Evolutionary conservation across 2,888 invertebrate species (phyloP).

Genomic region (Sinelater perroti): DNA sequence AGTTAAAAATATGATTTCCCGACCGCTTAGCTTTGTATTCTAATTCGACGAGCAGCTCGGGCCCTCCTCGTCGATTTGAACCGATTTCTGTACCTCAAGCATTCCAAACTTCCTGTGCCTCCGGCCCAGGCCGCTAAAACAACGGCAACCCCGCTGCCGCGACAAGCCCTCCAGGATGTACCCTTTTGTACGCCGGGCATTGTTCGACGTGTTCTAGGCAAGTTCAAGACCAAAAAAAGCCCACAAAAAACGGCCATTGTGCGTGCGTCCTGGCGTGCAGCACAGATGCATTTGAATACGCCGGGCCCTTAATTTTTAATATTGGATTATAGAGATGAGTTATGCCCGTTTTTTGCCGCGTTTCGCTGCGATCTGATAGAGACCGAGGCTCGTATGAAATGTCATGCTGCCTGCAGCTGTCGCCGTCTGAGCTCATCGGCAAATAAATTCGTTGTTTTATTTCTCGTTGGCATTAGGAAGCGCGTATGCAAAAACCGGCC

Average conservation of each 20-base stretch:
- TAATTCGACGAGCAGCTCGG: too few species aligned
- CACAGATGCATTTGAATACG: constrained; percentile 28
- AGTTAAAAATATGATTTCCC: too few species aligned
- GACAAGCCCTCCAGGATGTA: constrained; percentile 19
- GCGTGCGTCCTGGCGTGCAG: constrained; percentile 23
- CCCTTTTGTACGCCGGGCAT: constrained; percentile 10
- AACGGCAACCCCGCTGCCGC: constrained; percentile 26
- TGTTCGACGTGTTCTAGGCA: constrained; percentile 18
- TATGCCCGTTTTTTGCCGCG: constrained; percentile 39
- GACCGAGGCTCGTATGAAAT: constrained; percentile 34
- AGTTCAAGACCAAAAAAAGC: constrained; percentile 19
- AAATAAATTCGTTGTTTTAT: constrained; percentile 39
- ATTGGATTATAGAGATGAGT: constrained; percentile 44
- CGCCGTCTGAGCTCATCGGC: constrained; percentile 42
- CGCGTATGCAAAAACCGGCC: constrained; percentile 14
- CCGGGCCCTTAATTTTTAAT: constrained; percentile 41
- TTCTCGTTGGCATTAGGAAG: constrained; percentile 26
- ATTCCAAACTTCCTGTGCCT: constrained; percentile 20
- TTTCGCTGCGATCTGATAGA: constrained; percentile 42
- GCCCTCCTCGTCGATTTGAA: too few species aligned
- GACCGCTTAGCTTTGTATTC: too few species aligned
- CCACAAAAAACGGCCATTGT: constrained; percentile 24
- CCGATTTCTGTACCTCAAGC: neutral
- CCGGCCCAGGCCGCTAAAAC: constrained; percentile 17
- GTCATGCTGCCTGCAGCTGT: constrained; percentile 44